Base-by-base conservation (phyloP, 2,888 invertebrate genomes). In the Odiellus spinosus region DNA sequence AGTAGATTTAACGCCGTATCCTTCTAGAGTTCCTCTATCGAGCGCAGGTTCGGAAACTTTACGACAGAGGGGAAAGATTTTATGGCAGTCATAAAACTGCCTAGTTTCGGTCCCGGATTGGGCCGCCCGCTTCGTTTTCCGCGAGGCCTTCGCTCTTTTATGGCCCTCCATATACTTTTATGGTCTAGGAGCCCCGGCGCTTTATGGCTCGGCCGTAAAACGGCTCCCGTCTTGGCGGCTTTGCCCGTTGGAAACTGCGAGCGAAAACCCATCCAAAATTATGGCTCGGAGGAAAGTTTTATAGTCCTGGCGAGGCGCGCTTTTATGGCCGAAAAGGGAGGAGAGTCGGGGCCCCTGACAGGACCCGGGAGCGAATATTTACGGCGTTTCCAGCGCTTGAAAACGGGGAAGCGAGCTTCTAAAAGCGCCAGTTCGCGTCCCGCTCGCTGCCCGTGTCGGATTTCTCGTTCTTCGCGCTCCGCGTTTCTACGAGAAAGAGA, bases 261-360 rank as follows among this genome's bases (percentile, higher is more conserved):
- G 26, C 26, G 26, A 26, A 26, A 26, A 26, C 26, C 26, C 26
- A 26, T 26, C 44, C 50, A 51, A 50, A 54, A 54, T 54, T 54
- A 54, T 53, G 54, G 54, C 51, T 45, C 46, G 45, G 48, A 44
- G 50, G 50, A 48, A 41, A 45, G 48, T 54, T 54, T 54, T 54
- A 54, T 54, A 53, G 54, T 51, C 50, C 52, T 53, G 48, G 47
- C 47, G 32, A 46, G 52, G 41, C 45, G 45, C 53, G 50, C 26
- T 54, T 54, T 54, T 54, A 54, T 54, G 54, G 54, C 26, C 26
- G 46, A 32, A 45, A 44, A 45, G 53, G 54, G 53, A 53, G 54
- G 51, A 51, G 51, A 54, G 41, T 41, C 15, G 38, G 48, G 39
- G 49, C 46, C 26, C 26, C 33, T 50, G 52, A 52, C 54, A 54